Percentiles rank a stretch among this genome's conserved stretches.
phyloP scores from a whole-genome alignment of 2,113 vertebrate species.

The Sitta europaea region DNA sequence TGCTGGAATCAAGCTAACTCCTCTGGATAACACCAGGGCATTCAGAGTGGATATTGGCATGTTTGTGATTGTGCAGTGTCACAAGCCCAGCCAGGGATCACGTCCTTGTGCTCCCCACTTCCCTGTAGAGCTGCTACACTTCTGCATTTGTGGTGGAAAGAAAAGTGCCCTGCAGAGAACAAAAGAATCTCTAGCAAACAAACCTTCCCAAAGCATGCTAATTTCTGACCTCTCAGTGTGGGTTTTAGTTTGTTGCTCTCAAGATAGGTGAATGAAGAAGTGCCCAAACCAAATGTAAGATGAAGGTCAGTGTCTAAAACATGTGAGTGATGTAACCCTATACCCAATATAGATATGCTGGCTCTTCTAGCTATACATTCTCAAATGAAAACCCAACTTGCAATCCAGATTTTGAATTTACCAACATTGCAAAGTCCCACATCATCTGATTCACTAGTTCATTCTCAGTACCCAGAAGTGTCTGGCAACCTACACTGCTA shows the following conservation, averaged over 20 bases:
- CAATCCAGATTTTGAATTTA: not conserved
- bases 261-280: not conserved
- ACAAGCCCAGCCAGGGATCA: not conserved
- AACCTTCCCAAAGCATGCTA: not conserved
- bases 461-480: not conserved
- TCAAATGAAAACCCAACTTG: not conserved
- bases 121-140: not conserved
- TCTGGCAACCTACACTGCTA: not conserved
- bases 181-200: not conserved
- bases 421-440: not conserved
- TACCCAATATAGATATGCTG: not conserved
- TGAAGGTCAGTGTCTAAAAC: not conserved
- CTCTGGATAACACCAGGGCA: not conserved
- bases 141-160: not conserved
- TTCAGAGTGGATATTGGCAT: not conserved
- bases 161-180: not conserved
- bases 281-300: not conserved
- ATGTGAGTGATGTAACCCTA: not conserved
- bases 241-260: not conserved
- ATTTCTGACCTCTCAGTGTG: not conserved
- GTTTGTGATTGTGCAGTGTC: not conserved
- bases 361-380: not conserved
- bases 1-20: not conserved
- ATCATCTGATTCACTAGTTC: not conserved
- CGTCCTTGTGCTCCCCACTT: not conserved